Percentiles rank a stretch among this genome's conserved stretches.
Conservation (phyloP, 2,113 vertebrate genomes). For the Pristiophorus japonicus region DNA sequence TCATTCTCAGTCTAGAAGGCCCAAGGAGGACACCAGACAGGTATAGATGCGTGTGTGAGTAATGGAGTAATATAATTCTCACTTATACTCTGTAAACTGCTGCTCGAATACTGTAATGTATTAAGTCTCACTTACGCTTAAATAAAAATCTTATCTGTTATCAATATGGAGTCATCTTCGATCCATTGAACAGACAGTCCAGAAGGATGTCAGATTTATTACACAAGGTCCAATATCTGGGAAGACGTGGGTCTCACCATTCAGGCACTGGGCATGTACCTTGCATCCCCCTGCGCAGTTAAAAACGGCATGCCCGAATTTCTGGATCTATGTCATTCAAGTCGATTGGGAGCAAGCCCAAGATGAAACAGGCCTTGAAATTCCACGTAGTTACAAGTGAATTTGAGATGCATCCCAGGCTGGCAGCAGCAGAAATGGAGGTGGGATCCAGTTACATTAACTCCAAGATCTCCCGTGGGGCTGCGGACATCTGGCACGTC, state of each 20-base stretch:
- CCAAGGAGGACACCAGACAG: too few relatives aligned
- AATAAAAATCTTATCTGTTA: too few relatives aligned
- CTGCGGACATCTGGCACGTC: not conserved
- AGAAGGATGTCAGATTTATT: too few relatives aligned
- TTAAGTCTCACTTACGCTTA: too few relatives aligned
- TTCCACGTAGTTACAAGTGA: not conserved
- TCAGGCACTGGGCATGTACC: not conserved
- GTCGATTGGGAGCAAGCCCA: not conserved
- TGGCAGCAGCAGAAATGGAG: not conserved
- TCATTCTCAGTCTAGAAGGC: too few relatives aligned
- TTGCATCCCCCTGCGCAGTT: not conserved
- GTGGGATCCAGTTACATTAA: not conserved
- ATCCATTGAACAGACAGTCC: too few relatives aligned
- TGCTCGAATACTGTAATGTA: too few relatives aligned
- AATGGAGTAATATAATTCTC: too few relatives aligned
- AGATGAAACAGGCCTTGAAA: not conserved
- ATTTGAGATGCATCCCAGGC: not conserved
- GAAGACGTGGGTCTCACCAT: not conserved
- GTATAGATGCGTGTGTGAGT: too few relatives aligned
- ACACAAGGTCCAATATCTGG: not conserved
- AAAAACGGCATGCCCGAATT: not conserved
- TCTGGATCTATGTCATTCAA: not conserved
- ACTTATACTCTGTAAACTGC: too few relatives aligned
- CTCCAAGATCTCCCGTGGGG: not conserved
- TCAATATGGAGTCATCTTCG: too few relatives aligned